Conservation (phyloP, 2,797 vertebrate species). For the Aldrovandia affinis region DNA sequence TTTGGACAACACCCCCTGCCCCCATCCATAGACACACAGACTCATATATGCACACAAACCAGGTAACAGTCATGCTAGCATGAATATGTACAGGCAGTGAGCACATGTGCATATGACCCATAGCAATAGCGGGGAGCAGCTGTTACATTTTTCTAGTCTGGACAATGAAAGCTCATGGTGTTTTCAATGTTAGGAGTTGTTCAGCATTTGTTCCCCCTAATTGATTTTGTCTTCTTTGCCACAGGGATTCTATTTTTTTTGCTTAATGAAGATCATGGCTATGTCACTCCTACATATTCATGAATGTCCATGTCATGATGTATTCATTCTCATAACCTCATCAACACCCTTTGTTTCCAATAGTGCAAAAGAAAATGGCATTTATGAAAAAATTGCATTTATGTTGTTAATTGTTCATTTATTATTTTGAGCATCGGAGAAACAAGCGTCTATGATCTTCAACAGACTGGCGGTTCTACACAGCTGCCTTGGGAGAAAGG, state of each 20-base stretch:
- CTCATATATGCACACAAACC: constrained; percentile 8
- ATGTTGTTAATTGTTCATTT: constrained; percentile 22
- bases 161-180: not conserved
- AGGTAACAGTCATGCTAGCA: not conserved
- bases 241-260: not conserved
- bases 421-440: not conserved
- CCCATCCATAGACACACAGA: not conserved
- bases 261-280: not conserved
- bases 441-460: not conserved
- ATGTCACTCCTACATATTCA: not conserved
- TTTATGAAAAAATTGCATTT: not conserved
- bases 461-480: not conserved
- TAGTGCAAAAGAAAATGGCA: not conserved
- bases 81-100: not conserved
- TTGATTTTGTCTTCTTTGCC: not conserved
- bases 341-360: constrained; percentile 21
- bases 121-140: not conserved
- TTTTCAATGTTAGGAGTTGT: not conserved
- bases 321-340: constrained; percentile 23
- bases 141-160: not conserved
- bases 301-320: not conserved
- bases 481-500: not conserved
- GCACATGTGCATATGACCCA: not conserved
- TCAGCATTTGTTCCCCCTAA: not conserved
- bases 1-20: no score